Base-by-base conservation (phyloP, 2,113 vertebrate species). In the Calidris pygmaea region DNA sequence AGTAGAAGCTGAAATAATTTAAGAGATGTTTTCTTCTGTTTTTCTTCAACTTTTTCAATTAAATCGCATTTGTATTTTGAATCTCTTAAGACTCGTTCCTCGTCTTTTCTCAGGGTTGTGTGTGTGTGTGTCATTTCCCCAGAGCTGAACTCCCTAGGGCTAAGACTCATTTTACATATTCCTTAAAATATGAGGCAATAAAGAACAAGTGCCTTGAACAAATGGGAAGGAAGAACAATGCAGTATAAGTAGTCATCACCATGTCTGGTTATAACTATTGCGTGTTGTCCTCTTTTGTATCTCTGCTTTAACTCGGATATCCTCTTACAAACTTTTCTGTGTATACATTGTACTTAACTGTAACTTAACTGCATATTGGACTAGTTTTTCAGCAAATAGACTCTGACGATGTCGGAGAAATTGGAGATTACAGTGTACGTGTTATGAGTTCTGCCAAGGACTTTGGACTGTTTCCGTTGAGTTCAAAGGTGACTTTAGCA, bases 31-130 rank as follows among this genome's bases (percentile, higher is more conserved):
- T 95, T 82, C 62, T 43, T 58, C 66, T 58, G 15, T 12, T 89
- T 41, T 39, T 89, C 41, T 92, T 89, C 39, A 72, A 39, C 41
- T 19, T 76, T 93, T 92, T 85, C 95, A 70, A 82, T 85, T 95
- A 91, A 93, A 53, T 26, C 6, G 1, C 23, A 50, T 73, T 95
- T 93, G 70, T 91, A 83, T 95, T 82, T 90, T 87, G 45, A 82
- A 15, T 87, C 66, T 83, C 18, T 75, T 89, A 73, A 80, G 73
- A 60, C 10, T 85, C 22, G 26, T 93, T 89, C 70, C 55, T 93
- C 29, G 17, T 87, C 30, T 70, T 95, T 95, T 87, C 66, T 95
- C 77, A 59, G 50, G 45, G 24, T 66, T 47, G 10, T 39, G 20
- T 52, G 29, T 58, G 27, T 80, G 8, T 82, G 53, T 95, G 45